A percentile compares a stretch with the other conserved stretches of the same genome.
Evolutionary conservation across 2,797 vertebrate species (phyloP).

Genomic region (Scarus forsteni): DNA sequence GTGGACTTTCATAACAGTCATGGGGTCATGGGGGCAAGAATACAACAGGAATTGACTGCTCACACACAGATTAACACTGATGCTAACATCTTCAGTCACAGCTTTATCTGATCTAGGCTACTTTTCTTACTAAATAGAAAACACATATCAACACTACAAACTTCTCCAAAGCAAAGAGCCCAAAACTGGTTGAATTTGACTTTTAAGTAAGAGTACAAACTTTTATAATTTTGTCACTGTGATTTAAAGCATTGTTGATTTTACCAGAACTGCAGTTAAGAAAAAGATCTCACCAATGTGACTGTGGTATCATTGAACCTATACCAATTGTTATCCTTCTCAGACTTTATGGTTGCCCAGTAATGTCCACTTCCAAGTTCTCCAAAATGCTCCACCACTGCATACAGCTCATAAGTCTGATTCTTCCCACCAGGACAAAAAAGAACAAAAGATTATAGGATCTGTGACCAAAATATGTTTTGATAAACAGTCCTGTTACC

Average conservation of each 20-base stretch:
- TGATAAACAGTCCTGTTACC: background rate
- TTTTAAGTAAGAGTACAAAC: too few relatives aligned
- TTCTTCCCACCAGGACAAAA: conserved; percentile 22
- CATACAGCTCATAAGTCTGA: conserved; percentile 76
- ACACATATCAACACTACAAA: too few relatives aligned
- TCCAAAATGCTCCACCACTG: conserved; percentile 75
- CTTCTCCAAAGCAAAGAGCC: too few relatives aligned
- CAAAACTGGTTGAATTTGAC: too few relatives aligned
- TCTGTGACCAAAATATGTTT: fast-evolving
- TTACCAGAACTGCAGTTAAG: background rate
- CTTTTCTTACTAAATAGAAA: too few relatives aligned
- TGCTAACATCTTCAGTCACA: too few relatives aligned
- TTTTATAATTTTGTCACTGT: background rate
- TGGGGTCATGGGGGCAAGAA: too few relatives aligned
- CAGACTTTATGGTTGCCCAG: conserved; percentile 56
- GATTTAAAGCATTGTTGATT: background rate
- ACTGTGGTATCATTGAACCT: conserved; percentile 60
- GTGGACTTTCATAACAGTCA: too few relatives aligned
- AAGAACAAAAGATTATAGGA: background rate
- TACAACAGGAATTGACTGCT: too few relatives aligned
- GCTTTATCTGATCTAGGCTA: too few relatives aligned
- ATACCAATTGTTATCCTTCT: conserved; percentile 63
- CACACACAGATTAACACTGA: too few relatives aligned
- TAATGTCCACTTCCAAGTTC: conserved; percentile 75
- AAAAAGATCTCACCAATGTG: conserved; percentile 52